These are phyloP conservation scores for Protaetia brevitarsis DNA, from an alignment of 1,140 invertebrate genomes.

Conservation along the genomic window DNA sequence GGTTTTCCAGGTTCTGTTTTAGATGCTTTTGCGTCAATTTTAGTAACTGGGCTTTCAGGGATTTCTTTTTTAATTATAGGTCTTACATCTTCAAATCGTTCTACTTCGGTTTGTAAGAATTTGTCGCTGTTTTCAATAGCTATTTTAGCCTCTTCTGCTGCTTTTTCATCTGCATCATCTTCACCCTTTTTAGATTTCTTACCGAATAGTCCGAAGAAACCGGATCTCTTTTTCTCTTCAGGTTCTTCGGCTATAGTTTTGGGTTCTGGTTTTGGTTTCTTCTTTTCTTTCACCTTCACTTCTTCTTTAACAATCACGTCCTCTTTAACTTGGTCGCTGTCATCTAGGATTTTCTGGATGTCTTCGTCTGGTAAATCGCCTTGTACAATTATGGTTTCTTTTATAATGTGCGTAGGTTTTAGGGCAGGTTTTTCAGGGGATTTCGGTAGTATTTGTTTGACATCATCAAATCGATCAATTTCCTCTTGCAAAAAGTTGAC, in stretches of 20 bases:
- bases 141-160: not conserved
- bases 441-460: not conserved
- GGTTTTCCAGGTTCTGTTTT: not conserved
- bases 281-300: not conserved
- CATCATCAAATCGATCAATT: slow-evolving; percentile 31
- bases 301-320: slow-evolving; percentile 10
- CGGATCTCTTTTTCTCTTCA: slow-evolving; percentile 29
- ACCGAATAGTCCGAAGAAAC: slow-evolving; percentile 35
- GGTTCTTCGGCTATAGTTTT: not conserved
- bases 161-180: slow-evolving; percentile 25
- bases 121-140: slow-evolving; percentile 23
- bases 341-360: not conserved
- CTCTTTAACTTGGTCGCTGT: not conserved
- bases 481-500: slow-evolving; percentile 33
- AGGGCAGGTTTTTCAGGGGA: not conserved
- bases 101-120: slow-evolving; percentile 34
- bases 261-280: not conserved
- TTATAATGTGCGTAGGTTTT: not conserved
- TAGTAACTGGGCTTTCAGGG: not conserved
- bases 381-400: not conserved
- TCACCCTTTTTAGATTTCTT: slow-evolving; percentile 37
- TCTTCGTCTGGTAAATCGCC: not conserved
- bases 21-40: not conserved
- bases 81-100: slow-evolving; percentile 29
- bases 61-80: slow-evolving; percentile 1